Evolutionary conservation across 2,113 vertebrate genomes (phyloP).

Genomic region (Oxyura jamaicensis): DNA sequence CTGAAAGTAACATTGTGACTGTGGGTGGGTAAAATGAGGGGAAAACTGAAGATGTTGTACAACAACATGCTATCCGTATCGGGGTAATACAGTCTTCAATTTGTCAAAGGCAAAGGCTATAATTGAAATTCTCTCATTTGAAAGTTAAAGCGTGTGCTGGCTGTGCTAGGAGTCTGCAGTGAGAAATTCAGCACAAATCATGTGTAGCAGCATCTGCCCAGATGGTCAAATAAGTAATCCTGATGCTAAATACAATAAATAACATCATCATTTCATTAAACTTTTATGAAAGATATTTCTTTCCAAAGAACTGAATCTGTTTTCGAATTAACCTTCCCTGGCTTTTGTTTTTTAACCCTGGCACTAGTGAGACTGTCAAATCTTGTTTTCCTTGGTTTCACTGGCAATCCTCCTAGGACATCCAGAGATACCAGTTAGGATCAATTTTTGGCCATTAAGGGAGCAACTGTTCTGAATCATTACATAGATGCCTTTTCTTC

Average conservation of each 20-base stretch:
- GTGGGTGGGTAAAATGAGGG: not conserved
- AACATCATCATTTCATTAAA: not conserved
- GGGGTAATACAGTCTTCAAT: not conserved
- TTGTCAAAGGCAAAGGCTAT: not conserved
- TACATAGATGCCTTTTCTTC: not conserved
- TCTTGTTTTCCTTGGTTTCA: not conserved
- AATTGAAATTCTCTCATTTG: not conserved
- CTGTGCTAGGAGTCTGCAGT: not conserved
- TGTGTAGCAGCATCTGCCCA: fast-evolving
- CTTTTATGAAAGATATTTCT: not conserved
- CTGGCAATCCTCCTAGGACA: not conserved
- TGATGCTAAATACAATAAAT: not conserved
- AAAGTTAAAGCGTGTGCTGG: not conserved
- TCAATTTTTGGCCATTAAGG: not conserved
- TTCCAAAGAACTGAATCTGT: not conserved
- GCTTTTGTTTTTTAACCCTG: not conserved
- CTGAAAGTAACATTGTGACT: constrained; percentile 7
- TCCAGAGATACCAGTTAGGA: not conserved
- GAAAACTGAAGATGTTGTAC: not conserved
- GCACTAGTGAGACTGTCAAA: not conserved
- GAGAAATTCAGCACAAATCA: not conserved
- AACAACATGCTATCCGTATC: not conserved
- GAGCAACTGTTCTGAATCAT: not conserved
- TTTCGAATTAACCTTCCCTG: not conserved
- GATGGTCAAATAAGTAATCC: not conserved